phyloP scores from a whole-genome alignment of 2,888 invertebrate genomes.

The Lithophane semibrunnea region DNA sequence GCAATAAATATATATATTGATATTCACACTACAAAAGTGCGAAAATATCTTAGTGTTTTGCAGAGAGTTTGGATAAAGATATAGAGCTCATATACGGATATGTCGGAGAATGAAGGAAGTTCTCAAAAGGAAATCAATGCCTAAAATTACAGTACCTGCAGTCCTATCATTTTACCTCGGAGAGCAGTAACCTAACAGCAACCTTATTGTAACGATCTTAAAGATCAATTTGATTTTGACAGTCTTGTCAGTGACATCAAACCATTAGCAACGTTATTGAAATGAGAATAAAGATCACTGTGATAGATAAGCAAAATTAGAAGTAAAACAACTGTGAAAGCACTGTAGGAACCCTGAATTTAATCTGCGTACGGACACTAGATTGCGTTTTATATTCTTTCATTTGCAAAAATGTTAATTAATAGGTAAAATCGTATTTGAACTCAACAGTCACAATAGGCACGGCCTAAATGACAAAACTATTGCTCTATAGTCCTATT shows the following conservation, averaged over 20 bases:
- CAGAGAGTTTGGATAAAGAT: slow-evolving; percentile 23
- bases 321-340: no score
- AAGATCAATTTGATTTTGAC: no score
- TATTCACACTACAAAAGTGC: slow-evolving; percentile 30
- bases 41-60: background rate
- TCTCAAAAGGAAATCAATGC: background rate
- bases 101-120: background rate
- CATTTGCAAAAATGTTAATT: background rate
- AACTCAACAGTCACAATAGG: background rate
- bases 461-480: background rate
- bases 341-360: background rate
- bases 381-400: background rate
- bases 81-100: slow-evolving; percentile 7
- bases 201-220: background rate
- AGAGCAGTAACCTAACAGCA: background rate
- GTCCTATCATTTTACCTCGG: background rate
- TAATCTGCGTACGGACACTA: background rate
- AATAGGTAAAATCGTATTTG: background rate
- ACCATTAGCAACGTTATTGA: background rate
- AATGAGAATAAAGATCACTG: background rate
- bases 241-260: no score
- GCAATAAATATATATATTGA: slow-evolving; percentile 32
- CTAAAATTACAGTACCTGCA: background rate
- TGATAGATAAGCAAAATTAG: background rate
- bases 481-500: background rate